Evolutionary conservation across 2,797 vertebrate genomes (phyloP).

Genomic region (Monodelphis domestica): DNA sequence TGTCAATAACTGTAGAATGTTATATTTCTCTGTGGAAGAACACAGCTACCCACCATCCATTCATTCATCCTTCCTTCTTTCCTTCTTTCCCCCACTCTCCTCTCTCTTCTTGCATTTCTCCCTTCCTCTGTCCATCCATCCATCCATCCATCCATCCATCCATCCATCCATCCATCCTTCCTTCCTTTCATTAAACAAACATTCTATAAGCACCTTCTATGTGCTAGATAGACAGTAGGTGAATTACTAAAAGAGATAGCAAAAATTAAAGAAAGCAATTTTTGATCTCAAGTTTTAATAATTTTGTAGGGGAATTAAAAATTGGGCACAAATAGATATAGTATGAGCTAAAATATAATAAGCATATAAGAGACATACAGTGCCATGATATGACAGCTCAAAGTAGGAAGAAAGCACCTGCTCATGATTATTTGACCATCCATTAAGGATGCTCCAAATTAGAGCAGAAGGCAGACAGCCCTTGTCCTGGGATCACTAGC

Average conservation of each 20-base stretch:
- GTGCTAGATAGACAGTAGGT: neutral
- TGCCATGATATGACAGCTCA: neutral
- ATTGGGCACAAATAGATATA: neutral
- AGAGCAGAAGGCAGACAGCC: neutral
- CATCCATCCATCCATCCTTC: no score
- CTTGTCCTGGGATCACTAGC: neutral
- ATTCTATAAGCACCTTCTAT: neutral
- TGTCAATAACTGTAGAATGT: neutral
- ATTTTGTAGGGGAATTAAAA: neutral
- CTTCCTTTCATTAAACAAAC: neutral
- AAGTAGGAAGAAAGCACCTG: neutral
- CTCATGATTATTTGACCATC: no score
- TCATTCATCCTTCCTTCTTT: no score
- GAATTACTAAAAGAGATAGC: neutral
- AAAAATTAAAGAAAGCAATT: neutral
- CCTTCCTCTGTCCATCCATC: no score
- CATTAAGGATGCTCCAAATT: neutral
- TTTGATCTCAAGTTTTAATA: neutral
- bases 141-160: neutral
- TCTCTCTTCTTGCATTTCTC: no score
- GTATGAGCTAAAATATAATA: neutral
- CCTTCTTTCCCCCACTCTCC: no score
- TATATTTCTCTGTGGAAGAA: neutral
- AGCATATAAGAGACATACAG: neutral
- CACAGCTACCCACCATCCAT: neutral